Conservation (phyloP, 2,113 vertebrate genomes). For the Macquaria ambigua region DNA sequence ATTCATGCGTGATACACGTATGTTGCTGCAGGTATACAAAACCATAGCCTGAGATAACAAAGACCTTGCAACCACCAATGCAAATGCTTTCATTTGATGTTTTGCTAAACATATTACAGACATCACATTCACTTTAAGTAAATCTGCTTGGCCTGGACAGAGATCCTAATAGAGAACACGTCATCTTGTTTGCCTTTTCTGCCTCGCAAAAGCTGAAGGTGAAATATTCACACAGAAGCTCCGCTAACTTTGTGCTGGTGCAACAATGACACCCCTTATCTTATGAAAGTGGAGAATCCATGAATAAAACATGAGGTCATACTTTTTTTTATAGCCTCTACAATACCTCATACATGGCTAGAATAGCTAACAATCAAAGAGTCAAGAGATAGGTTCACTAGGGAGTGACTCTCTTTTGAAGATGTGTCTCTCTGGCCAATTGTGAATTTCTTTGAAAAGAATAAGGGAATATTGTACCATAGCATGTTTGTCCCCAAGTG, state of each 20-base stretch:
- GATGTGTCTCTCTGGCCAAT: constrained; percentile 58
- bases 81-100: not conserved
- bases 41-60: not conserved
- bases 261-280: constrained; percentile 78
- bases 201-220: constrained; percentile 64
- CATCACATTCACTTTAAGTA: not conserved
- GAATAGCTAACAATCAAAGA: constrained; percentile 81
- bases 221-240: constrained; percentile 59
- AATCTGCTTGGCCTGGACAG: no score
- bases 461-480: constrained; percentile 54
- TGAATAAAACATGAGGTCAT: constrained; percentile 83
- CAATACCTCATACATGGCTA: constrained; percentile 70
- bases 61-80: not conserved
- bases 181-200: not conserved
- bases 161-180: not conserved
- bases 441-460: constrained; percentile 71
- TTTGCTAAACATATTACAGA: not conserved
- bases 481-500: constrained; percentile 43
- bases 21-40: constrained; percentile 20
- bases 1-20: not conserved
- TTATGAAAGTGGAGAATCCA: constrained; percentile 69
- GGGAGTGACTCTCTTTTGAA: constrained; percentile 76
- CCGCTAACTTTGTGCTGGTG: constrained; percentile 57
- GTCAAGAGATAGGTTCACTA: constrained; percentile 64
- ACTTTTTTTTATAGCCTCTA: constrained; percentile 64